A percentile compares a stretch with the other conserved stretches of the same genome.
These are phyloP conservation scores for Pantherophis guttatus DNA, from an alignment of 2,113 vertebrate species.

Conservation along the genomic window DNA sequence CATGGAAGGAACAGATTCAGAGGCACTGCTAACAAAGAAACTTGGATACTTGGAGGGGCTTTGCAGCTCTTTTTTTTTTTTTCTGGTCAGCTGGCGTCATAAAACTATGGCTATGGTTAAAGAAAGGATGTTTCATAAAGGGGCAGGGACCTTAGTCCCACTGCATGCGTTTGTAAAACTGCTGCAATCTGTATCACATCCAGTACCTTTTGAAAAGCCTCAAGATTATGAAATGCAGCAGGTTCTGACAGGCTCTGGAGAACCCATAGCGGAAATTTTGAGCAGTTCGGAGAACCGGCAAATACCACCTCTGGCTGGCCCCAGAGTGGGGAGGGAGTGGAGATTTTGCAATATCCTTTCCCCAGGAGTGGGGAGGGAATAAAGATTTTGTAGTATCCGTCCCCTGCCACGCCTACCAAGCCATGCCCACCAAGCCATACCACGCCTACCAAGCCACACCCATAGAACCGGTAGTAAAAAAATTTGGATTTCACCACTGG, in stretches of 20 bases:
- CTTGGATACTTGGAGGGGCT: not conserved
- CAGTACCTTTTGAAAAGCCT: not conserved
- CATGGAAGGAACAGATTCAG: not conserved
- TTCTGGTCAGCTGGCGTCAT: not conserved
- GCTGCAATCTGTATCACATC: not conserved
- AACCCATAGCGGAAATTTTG: too few relatives aligned
- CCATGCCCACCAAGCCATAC: too few relatives aligned
- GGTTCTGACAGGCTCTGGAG: too few relatives aligned
- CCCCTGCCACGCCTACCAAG: too few relatives aligned
- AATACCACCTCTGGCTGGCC: too few relatives aligned
- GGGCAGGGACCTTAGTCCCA: not conserved
- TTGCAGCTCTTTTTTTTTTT: not conserved
- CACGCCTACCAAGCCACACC: too few relatives aligned
- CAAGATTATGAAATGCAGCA: not conserved
- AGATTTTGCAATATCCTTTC: too few relatives aligned
- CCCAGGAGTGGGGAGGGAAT: too few relatives aligned
- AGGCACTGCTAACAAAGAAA: not conserved
- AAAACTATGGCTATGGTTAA: not conserved
- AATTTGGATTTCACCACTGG: not conserved
- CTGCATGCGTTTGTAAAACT: not conserved
- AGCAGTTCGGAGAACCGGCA: too few relatives aligned
- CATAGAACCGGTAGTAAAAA: too few relatives aligned
- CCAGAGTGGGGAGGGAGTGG: too few relatives aligned
- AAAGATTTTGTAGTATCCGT: too few relatives aligned
- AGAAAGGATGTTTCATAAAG: not conserved